These are phyloP conservation scores for Megaleporinus macrocephalus DNA, from an alignment of 2,113 vertebrate species.

Conservation along the genomic window DNA sequence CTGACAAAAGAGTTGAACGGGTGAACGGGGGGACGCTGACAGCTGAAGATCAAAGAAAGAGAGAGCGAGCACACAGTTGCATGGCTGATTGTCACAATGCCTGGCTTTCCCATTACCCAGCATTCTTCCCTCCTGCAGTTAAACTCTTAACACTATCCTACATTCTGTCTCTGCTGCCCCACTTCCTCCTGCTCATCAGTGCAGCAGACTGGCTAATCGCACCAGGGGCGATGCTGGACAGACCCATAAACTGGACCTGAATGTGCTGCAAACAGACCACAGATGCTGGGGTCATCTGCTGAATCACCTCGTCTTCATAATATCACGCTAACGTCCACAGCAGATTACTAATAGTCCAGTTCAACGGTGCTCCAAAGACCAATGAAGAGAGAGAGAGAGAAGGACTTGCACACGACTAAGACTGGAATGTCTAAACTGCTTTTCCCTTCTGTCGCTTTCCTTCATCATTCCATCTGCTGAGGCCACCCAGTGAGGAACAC, in stretches of 20 bases:
- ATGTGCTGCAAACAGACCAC: neutral
- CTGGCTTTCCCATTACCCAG: neutral
- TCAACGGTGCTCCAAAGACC: neutral
- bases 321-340: neutral
- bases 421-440: neutral
- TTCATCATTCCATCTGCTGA: slow-evolving; percentile 7
- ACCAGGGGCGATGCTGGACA: slow-evolving; percentile 44
- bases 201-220: slow-evolving; percentile 54
- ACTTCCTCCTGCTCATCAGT: slow-evolving; percentile 43
- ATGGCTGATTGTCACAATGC: slow-evolving; percentile 17
- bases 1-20: neutral
- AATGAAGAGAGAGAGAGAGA: neutral
- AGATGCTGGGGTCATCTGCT: neutral
- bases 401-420: neutral
- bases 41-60: neutral
- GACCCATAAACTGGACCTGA: neutral
- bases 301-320: neutral
- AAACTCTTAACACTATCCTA: slow-evolving; percentile 16
- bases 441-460: neutral
- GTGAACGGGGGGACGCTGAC: neutral
- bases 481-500: neutral
- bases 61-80: neutral
- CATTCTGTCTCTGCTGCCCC: slow-evolving; percentile 16
- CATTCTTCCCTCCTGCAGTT: neutral
- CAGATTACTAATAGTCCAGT: neutral